Percentiles rank a stretch among this genome's conserved stretches.
phyloP scores from a whole-genome alignment of 2,797 vertebrate genomes.

The Sciurus vulgaris region DNA sequence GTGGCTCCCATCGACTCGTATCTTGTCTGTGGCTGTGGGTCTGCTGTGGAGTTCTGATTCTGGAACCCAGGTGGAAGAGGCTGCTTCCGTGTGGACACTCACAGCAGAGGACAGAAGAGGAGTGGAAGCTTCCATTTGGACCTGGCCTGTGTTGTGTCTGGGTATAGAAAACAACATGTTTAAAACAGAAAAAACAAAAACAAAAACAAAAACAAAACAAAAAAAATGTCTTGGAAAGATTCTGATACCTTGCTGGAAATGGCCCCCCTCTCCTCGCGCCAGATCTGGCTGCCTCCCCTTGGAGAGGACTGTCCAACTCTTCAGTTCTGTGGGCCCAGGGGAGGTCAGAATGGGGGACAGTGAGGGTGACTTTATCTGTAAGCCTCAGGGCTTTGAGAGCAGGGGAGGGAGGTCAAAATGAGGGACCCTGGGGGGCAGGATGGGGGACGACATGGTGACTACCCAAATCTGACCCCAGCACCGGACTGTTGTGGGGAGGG shows the following conservation, averaged over 20 bases:
- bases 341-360: too few species aligned
- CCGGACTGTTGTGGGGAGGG: background rate
- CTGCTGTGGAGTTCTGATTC: background rate
- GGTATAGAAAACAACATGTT: background rate
- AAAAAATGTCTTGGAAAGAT: background rate
- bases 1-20: background rate
- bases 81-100: background rate
- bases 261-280: background rate
- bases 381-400: too few species aligned
- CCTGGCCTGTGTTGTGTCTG: background rate
- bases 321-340: background rate
- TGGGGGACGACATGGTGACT: too few species aligned
- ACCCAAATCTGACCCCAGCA: background rate
- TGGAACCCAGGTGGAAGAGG: background rate
- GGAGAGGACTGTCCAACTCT: too few species aligned
- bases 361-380: background rate
- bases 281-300: background rate
- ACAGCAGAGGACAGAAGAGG: background rate
- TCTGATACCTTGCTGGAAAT: background rate
- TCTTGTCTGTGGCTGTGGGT: background rate
- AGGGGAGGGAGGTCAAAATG: background rate
- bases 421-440: background rate
- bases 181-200: background rate
- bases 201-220: background rate
- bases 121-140: background rate